Evolutionary conservation across 64 coral and sea anemone species (phyloP).

Genomic region (Pocillopora damicornis): DNA sequence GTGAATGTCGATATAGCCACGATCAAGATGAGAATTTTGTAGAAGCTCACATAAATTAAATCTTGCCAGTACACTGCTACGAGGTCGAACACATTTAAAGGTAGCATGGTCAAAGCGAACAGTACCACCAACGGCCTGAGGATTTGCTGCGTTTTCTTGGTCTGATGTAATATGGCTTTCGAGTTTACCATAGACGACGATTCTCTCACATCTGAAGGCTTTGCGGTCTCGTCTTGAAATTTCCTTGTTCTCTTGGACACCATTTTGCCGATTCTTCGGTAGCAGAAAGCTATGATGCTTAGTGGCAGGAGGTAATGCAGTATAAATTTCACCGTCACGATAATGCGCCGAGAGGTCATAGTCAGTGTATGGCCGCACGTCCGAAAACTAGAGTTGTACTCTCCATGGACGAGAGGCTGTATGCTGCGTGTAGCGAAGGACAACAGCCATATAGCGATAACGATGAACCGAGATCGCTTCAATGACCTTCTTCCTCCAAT

Average conservation of each 20-base stretch:
- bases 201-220: background rate
- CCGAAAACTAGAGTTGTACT: background rate
- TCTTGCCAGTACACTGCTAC: background rate
- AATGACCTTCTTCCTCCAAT: background rate
- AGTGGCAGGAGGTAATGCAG: slow-evolving; percentile 44
- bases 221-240: slow-evolving; percentile 1
- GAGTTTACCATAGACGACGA: background rate
- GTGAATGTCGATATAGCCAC: background rate
- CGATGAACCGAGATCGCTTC: slow-evolving; percentile 28
- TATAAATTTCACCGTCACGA: background rate
- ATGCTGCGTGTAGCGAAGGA: slow-evolving; percentile 17
- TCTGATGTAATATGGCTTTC: slow-evolving; percentile 39
- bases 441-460: slow-evolving; percentile 32
- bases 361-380: background rate
- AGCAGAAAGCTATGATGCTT: slow-evolving; percentile 30
- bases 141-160: slow-evolving; percentile 41
- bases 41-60: background rate
- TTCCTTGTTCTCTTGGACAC: background rate
- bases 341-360: background rate
- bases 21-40: background rate
- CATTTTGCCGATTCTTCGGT: slow-evolving; percentile 11
- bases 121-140: slow-evolving; percentile 41
- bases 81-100: slow-evolving; percentile 6
- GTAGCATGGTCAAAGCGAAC: slow-evolving; percentile 51
- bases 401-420: background rate